Base-by-base conservation (phyloP, 2,113 vertebrate species). In the Salminus brasiliensis region DNA sequence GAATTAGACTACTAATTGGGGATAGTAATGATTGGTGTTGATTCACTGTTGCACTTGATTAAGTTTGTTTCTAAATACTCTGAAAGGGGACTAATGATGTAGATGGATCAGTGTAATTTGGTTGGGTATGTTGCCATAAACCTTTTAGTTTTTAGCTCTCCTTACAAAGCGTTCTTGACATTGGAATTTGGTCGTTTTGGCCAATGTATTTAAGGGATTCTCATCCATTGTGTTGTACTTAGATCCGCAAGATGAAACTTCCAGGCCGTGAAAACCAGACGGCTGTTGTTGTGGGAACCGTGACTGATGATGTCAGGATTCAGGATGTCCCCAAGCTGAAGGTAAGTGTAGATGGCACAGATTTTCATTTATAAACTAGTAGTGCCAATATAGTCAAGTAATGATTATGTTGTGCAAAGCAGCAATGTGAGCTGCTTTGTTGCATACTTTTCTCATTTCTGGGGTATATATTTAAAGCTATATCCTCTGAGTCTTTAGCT, bases 181-280 rank as follows among this genome's bases (percentile, higher is more conserved):
- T 52, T 52, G 11, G 18, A 12, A 52, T 21, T 23, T 62, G 41
- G 21, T 11, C 11, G 25, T n/a, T 30, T 16, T 29, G 74, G 7
- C 27, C 18, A 53, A 5, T 47, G 23, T 29, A n/a, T 55, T 1
- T 11, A 18, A 18, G 57, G 5, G 0, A 13, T 76, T 55, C 43
- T 52, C 39, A 1, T 30, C 13, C 49, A 4, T 12, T 5, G 0
- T 53, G 18, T 70, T 9, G 18, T 30, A 13, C 5, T 9, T 49
- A 97, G 96, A 95, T 97, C 77, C 92, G 95, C 47, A 96, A 97
- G 86, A 97, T 97, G 96, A 96, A 93, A 87, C 78, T 94, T 84
- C 53, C 91, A 11, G 95, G 96, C 23, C 93, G 95, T 62, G 96
- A 97, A 4, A 94, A 92, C 90, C 94, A 91, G 84, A 96, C 91